Conservation (phyloP, 2,888 invertebrate genomes). For the Dicycla oo region DNA sequence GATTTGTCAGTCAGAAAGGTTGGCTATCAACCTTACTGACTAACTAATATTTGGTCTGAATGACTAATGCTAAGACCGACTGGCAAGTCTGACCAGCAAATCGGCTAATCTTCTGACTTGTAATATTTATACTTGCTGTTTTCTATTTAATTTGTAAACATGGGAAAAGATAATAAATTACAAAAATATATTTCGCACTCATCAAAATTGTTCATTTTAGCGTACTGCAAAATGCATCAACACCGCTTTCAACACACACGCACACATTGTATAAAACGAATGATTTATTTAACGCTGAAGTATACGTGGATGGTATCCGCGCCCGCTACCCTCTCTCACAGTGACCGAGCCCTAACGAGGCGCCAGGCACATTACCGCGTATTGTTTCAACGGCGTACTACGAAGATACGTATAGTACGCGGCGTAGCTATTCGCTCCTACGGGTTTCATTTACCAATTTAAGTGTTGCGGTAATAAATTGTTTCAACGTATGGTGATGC, state of each 20-base stretch:
- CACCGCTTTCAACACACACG: neutral
- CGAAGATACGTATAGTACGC: constrained; percentile 37
- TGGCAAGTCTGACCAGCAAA: no score
- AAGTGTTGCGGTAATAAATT: constrained; percentile 46
- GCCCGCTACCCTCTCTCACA: constrained; percentile 21
- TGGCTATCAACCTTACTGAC: neutral
- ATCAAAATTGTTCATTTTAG: neutral
- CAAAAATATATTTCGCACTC: neutral
- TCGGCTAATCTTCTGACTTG: neutral
- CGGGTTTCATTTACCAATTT: constrained; percentile 57
- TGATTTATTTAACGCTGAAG: constrained; percentile 1
- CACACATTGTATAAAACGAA: neutral
- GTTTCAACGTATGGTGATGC: constrained; percentile 31
- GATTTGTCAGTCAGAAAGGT: neutral
- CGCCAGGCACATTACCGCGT: constrained; percentile 60
- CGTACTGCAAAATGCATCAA: neutral
- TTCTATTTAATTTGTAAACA: no score
- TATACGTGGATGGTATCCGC: neutral
- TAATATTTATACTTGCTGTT: neutral
- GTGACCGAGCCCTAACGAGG: constrained; percentile 56
- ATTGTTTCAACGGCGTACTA: constrained; percentile 61
- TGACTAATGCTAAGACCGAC: no score
- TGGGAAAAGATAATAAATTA: no score
- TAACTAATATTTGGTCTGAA: neutral
- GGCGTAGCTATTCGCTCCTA: constrained; percentile 37